Evolutionary conservation across 1,140 invertebrate genomes (phyloP).

Genomic region (Alviniconcha marisindica): DNA sequence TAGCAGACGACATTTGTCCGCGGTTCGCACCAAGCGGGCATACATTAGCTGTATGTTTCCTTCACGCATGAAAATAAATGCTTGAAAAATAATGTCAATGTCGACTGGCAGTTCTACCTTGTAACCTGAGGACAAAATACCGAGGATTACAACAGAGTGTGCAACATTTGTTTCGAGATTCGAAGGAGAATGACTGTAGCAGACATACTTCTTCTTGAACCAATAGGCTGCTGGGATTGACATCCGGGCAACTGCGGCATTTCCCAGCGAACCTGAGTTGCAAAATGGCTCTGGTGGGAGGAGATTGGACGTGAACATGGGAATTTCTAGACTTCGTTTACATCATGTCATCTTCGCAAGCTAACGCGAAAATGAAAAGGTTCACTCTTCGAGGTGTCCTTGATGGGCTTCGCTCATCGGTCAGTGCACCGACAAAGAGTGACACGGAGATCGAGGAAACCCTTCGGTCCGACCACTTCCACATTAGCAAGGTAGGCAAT

Average conservation of each 20-base stretch:
- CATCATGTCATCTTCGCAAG: conserved; percentile 52
- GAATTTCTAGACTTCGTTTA: conserved; percentile 36
- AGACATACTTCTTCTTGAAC: conserved; percentile 20
- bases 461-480: conserved; percentile 67
- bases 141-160: too few relatives aligned
- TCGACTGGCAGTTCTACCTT: too few relatives aligned
- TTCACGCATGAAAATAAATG: too few relatives aligned
- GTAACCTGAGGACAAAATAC: too few relatives aligned
- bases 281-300: conserved; percentile 47
- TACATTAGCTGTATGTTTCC: too few relatives aligned
- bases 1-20: too few relatives aligned
- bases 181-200: neutral
- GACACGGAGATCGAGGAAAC: conserved; percentile 71
- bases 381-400: conserved; percentile 68
- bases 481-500: conserved; percentile 68
- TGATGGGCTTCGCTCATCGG: conserved; percentile 67
- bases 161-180: neutral
- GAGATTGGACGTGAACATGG: conserved; percentile 49
- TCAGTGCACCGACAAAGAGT: conserved; percentile 63
- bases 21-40: too few relatives aligned
- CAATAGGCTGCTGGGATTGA: conserved; percentile 41
- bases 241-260: conserved; percentile 45
- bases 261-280: conserved; percentile 38
- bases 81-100: too few relatives aligned
- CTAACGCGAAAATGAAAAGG: conserved; percentile 65